A percentile compares a stretch with the other conserved stretches of the same genome.
phyloP scores from a whole-genome alignment of 1,140 invertebrate species.

The Drosophila melanogaster region DNA sequence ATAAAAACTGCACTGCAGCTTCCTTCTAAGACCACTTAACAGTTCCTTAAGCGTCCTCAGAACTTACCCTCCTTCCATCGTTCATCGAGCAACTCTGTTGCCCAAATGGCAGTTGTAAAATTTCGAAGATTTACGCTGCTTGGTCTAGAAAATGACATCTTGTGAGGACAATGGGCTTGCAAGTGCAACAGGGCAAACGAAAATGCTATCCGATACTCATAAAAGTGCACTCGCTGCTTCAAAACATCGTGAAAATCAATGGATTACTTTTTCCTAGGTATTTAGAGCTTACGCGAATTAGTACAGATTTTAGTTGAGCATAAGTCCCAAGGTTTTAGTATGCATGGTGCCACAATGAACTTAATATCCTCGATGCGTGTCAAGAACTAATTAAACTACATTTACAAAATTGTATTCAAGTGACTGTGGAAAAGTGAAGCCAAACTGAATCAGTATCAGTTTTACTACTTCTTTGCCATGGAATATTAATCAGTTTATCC shows the following conservation, averaged over 20 bases:
- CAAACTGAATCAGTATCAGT: background rate
- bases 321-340: no score
- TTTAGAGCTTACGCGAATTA: background rate
- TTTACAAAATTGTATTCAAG: no score
- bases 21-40: slow-evolving; percentile 57
- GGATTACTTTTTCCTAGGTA: background rate
- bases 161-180: slow-evolving; percentile 3
- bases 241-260: background rate
- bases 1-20: slow-evolving; percentile 56
- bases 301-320: background rate
- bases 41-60: slow-evolving; percentile 41
- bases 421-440: background rate
- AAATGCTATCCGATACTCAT: slow-evolving; percentile 11
- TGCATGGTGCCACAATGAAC: no score
- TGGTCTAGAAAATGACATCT: slow-evolving; percentile 44
- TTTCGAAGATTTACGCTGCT: slow-evolving; percentile 39
- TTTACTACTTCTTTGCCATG: background rate
- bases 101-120: slow-evolving; percentile 40
- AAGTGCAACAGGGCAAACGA: slow-evolving; percentile 38
- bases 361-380: no score
- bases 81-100: slow-evolving; percentile 34
- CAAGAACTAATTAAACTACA: no score
- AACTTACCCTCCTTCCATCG: background rate
- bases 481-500: slow-evolving; percentile 14
- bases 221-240: background rate